phyloP scores from a whole-genome alignment of 2,113 vertebrate genomes.

The Campylomormyrus numenius region DNA sequence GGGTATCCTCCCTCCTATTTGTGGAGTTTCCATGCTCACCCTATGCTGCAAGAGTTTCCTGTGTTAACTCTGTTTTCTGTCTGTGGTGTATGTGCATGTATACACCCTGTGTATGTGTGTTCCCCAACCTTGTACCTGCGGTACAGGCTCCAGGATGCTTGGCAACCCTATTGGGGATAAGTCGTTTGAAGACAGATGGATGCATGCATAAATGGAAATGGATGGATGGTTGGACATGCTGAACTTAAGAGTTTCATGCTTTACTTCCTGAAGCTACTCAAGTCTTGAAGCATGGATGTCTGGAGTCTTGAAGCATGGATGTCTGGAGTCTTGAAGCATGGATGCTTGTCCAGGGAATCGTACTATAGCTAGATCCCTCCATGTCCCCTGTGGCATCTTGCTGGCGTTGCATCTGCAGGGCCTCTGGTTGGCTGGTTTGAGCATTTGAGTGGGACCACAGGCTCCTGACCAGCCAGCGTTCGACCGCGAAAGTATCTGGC shows the following conservation, averaged over 20 bases:
- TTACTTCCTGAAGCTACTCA: neutral
- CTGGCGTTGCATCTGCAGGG: neutral
- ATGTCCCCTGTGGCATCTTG: neutral
- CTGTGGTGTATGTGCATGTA: neutral
- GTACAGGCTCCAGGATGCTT: neutral
- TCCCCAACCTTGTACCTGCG: neutral
- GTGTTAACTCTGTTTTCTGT: neutral
- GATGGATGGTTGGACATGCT: neutral
- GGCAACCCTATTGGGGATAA: neutral
- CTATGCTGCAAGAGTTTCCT: neutral
- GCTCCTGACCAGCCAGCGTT: neutral
- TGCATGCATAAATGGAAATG: neutral
- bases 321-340: neutral
- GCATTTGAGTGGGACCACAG: neutral
- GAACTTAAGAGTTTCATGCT: neutral
- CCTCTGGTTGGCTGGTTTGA: neutral
- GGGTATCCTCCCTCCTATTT: neutral
- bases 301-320: neutral
- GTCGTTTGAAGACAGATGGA: neutral
- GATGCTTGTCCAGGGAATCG: neutral
- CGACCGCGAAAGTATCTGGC: neutral
- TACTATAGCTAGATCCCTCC: neutral
- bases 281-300: neutral
- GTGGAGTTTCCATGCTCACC: neutral
- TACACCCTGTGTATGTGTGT: neutral